Percentiles rank a stretch among this genome's conserved stretches.
phyloP scores from a whole-genome alignment of 2,797 vertebrate species.

The Platalea minor region DNA sequence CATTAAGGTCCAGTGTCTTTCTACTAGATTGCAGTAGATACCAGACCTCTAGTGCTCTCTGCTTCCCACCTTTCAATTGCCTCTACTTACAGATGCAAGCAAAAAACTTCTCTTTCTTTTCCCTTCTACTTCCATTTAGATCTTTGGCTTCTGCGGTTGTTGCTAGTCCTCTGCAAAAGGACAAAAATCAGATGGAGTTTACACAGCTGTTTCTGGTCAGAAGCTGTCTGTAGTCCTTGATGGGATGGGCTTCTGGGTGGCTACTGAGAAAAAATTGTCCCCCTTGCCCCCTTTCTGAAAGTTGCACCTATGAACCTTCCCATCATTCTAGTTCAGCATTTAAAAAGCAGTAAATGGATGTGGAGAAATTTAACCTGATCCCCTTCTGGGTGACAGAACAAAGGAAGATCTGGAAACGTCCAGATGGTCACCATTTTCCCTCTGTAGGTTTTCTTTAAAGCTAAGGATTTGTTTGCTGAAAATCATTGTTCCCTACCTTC shows the following conservation, averaged over 20 bases:
- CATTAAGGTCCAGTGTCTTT: neutral
- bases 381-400: neutral
- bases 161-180: neutral
- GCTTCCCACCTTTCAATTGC: neutral
- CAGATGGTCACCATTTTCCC: neutral
- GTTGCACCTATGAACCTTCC: neutral
- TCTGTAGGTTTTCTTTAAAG: neutral
- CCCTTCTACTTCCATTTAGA: neutral
- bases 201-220: neutral
- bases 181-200: neutral
- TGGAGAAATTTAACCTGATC: neutral
- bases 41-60: neutral
- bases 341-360: neutral
- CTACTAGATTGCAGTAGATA: neutral
- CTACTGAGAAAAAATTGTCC: neutral
- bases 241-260: neutral
- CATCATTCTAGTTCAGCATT: neutral
- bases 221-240: neutral
- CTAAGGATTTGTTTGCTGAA: neutral
- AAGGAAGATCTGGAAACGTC: neutral
- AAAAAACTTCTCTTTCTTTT: neutral
- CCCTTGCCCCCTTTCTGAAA: neutral
- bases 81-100: neutral
- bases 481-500: neutral
- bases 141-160: neutral